Base-by-base conservation (phyloP, 2,113 vertebrate genomes). In the Trochalopteron elliotii region DNA sequence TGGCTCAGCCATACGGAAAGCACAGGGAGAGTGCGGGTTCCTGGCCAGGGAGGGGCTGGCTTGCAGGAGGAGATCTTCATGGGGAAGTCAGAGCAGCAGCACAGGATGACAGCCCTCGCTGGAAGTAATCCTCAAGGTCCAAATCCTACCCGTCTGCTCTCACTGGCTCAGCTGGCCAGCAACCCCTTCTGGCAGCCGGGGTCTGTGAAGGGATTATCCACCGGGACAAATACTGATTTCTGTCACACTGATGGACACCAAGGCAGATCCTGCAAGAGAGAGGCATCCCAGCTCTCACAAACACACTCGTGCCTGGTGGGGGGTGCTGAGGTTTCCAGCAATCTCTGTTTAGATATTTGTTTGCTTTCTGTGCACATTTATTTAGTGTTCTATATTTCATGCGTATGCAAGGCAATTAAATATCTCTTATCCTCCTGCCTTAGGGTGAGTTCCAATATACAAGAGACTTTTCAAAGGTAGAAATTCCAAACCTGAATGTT, bases 11-110 rank as follows among this genome's bases (percentile, higher is more conserved):
- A 21, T 21, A 30, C 0, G 1, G 59, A 72, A 40, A 56, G 76
- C 91, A 56, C 18, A n/a, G 79, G 39, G 47, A 11, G 18, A 56
- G 44, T 0, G 0, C 0, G 1, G 50, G 27, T 27, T 78, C 57
- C 33, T 76, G 63, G 63, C 63, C 53, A 60, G 33, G 39, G 85
- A 59, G 27, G 40, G 59, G 52, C 60, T 74, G 65, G 23, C 67
- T 69, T 23, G 52, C 31, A 67, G 40, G 22, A 78, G 47, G 44
- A 68, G 20, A 56, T 23, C 50, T 67, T 65, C 3, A 1, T 20
- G 53, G 45, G 19, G 19, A 45, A 69, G 52, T 69, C 88, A 68
- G 50, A 84, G 71, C 57, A 47, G 83, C 79, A 35, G 77, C 5
- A 1, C 0, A 23, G 2, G 30, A 40, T 1, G 5, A 24, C 42